phyloP scores from a whole-genome alignment of 2,113 vertebrate species.

The Tupaia chinensis region DNA sequence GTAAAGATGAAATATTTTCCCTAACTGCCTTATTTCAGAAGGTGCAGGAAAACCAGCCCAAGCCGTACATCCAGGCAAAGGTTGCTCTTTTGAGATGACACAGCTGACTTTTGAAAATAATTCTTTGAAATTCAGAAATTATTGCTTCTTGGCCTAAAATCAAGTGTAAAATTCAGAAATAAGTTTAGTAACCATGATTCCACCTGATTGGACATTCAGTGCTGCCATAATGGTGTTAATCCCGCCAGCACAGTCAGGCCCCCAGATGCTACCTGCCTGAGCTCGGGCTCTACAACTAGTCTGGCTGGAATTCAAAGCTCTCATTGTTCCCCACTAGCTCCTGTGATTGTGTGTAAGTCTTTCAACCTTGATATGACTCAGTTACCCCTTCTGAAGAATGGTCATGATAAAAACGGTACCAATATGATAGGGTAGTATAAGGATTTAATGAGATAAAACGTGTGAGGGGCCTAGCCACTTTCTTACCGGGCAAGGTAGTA shows the following conservation, averaged over 20 bases:
- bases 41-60: background rate
- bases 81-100: background rate
- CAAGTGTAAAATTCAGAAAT: background rate
- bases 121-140: slow-evolving; percentile 45
- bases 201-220: background rate
- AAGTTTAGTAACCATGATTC: slow-evolving; percentile 39
- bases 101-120: slow-evolving; percentile 13
- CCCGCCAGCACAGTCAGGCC: background rate
- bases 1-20: slow-evolving; percentile 53
- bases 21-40: slow-evolving; percentile 41
- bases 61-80: slow-evolving; percentile 32
- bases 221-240: background rate
- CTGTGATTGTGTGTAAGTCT: background rate
- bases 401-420: background rate
- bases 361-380: slow-evolving; percentile 11
- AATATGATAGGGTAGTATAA: background rate
- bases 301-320: background rate
- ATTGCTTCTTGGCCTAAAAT: too few species aligned
- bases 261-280: background rate
- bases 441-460: slow-evolving; percentile 23
- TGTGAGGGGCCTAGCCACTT: background rate
- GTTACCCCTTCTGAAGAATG: slow-evolving; percentile 46
- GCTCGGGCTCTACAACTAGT: background rate
- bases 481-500: background rate
- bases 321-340: background rate